Conservation (phyloP, 2,888 invertebrate species). For the Aphelenchoides bicaudatus region DNA sequence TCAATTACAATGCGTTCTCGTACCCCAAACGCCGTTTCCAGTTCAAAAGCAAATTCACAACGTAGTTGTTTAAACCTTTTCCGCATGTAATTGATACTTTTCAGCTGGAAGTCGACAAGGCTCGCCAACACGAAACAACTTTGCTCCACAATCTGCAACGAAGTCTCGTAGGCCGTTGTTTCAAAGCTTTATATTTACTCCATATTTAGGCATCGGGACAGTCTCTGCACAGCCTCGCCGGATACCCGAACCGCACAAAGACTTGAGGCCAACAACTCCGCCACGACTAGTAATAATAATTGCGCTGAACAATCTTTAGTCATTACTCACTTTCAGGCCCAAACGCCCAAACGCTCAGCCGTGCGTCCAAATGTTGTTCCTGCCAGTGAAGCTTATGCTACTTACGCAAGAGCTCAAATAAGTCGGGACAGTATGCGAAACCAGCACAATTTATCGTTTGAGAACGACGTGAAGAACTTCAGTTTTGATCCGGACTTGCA, state of each 20-base stretch:
- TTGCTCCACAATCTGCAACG: no score
- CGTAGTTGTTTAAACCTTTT: background rate
- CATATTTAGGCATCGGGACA: no score
- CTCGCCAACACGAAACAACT: conserved; percentile 2
- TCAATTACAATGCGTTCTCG: background rate
- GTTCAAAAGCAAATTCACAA: conserved; percentile 1
- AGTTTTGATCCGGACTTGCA: no score
- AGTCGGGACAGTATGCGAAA: conserved; percentile 9
- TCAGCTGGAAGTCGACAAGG: conserved; percentile 14
- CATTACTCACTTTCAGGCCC: background rate
- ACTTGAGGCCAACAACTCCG: conserved; percentile 5
- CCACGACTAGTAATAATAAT: background rate
- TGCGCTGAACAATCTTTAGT: background rate
- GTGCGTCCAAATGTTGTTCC: conserved; percentile 12
- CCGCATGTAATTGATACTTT: background rate
- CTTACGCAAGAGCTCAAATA: conserved; percentile 8
- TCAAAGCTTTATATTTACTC: conserved; percentile 1
- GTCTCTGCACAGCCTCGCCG: background rate
- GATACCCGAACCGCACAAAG: background rate
- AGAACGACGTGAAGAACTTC: no score
- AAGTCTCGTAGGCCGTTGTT: no score
- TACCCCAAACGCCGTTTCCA: background rate
- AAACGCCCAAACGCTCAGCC: conserved; percentile 8
- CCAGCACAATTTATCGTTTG: no score
- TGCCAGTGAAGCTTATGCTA: conserved; percentile 5